A percentile compares a stretch with the other conserved stretches of the same genome.
phyloP scores from a whole-genome alignment of 2,888 invertebrate genomes.

The Nemotelus pantherinus region DNA sequence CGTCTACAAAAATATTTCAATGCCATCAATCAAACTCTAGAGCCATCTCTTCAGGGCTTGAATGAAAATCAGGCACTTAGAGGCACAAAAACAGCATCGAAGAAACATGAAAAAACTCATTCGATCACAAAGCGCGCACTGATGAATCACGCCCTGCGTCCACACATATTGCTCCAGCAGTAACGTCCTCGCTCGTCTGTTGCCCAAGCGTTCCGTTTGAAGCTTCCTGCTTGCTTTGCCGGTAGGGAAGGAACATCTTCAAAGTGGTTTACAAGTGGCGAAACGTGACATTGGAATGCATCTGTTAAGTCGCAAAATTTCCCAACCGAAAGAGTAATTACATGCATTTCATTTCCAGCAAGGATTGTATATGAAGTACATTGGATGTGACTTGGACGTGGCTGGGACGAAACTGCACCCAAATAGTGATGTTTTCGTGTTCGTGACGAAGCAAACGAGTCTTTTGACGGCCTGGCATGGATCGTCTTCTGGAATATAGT shows the following conservation, averaged over 20 bases:
- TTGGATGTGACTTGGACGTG: background rate
- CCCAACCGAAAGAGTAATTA: slow-evolving; percentile 39
- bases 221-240: background rate
- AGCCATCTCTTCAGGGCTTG: too few relatives aligned
- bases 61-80: too few relatives aligned
- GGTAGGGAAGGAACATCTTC: slow-evolving; percentile 31
- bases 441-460: background rate
- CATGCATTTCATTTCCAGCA: slow-evolving; percentile 26
- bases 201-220: background rate
- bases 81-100: too few relatives aligned
- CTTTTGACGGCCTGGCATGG: background rate
- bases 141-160: too few relatives aligned
- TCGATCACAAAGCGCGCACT: too few relatives aligned
- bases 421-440: background rate
- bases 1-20: too few relatives aligned
- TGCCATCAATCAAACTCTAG: too few relatives aligned
- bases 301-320: slow-evolving; percentile 40
- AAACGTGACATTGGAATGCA: slow-evolving; percentile 43
- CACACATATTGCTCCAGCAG: background rate
- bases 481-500: too few relatives aligned
- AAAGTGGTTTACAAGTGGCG: slow-evolving; percentile 43
- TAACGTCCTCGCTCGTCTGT: background rate
- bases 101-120: too few relatives aligned
- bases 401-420: background rate
- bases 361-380: background rate